Base-by-base conservation (phyloP, 2,797 vertebrate species). In the Cyclopterus lumpus region DNA sequence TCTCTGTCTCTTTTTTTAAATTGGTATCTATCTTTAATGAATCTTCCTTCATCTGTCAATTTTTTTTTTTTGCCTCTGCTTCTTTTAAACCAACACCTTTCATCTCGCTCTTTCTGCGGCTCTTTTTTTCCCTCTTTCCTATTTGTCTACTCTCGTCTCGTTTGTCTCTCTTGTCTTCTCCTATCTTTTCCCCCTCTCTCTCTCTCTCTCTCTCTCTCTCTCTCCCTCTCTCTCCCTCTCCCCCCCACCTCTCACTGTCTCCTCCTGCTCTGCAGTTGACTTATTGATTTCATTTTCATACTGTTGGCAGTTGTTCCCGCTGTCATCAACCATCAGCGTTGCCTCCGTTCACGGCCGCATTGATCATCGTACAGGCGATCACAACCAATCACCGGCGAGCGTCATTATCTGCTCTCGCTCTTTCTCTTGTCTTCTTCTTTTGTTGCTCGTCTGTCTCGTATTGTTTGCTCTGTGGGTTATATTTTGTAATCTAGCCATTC, bases 231-330 rank as follows among this genome's bases (percentile, higher is more conserved):
- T 81, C 73, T 74, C 53, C 66, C 75, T 11, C 34, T 82, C 72
- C 85, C 80, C 74, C 80, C 61, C 58, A 7, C 36, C 58, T 7
- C 40, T 53, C 8, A 4, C 20, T 82, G 71, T 85, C 80, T 73
- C 80, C 65, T 60, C 15, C 38, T 58, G 72, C 82, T 59, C 73
- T 38, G 38, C 81, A 68, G 90, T 85, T 84, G 82, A 85, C 85
- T 85, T 92, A 93, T 95, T 88, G 92, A 93, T 94, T 94, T 91
- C 75, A 92, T 94, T 93, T 94, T 92, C 90, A 91, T 92, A 92
- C 88, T 84, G 83, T 85, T 90, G 84, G 80, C 76, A 86, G 89
- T 84, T 87, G 81, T 81, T 87, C 82, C 76, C 77, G 70, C 69
- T 53, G 66, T 87, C 90, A 90, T 91, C 92, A 92, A 93, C 90